Evolutionary conservation across 2,113 vertebrate species (phyloP), one percentile per base, ranked within the genome.

Genomic region (Cynocephalus volans): DNA sequence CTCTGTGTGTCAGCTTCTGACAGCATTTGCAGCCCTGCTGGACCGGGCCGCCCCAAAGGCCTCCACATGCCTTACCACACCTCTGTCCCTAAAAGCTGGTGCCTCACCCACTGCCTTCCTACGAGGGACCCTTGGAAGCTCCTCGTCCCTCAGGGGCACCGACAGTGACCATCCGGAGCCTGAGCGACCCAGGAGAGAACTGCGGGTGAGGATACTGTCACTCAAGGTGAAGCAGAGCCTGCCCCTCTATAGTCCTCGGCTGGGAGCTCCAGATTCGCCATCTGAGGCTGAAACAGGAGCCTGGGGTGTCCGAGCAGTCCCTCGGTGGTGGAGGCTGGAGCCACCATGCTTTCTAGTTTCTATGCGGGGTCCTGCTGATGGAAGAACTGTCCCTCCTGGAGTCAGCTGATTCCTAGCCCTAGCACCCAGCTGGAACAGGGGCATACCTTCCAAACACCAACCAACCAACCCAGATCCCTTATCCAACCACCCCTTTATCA

Each of bases 71-170:
- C 31, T 56, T 15, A 5, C 15, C 19, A 12, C 50, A 60, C 1
- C 0, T 31, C 3, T 19, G 5, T 21, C 24, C 19, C 8, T 2
- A 64, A 5, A 0, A 7, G n/a, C 12, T 1, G 19, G 28, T 0
- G 8, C 19, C 19, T 48, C 13, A 13, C 6, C 81, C 8, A 8
- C 5, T 6, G 14, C 24, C 23, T 6, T 24, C 60, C 60, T 79
- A 33, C 23, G 58, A 65, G 13, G 41, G 2, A 24, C 14, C 1
- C n/a, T 8, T 13, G 75, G 15, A 23, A 23, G 10, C 50, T 10
- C 48, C 23, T 31, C 8, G 33, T 69, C 67, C 7, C n/a, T 8
- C 4, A 17, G 18, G 8, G 18, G 67, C 15, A 7, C 67, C 18
- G 33, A 70, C n/a, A 8, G 12, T 24, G 70, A 11, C 41, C 21